Conservation (phyloP, 2,797 vertebrate genomes). For the Chrysocyon brachyurus region DNA sequence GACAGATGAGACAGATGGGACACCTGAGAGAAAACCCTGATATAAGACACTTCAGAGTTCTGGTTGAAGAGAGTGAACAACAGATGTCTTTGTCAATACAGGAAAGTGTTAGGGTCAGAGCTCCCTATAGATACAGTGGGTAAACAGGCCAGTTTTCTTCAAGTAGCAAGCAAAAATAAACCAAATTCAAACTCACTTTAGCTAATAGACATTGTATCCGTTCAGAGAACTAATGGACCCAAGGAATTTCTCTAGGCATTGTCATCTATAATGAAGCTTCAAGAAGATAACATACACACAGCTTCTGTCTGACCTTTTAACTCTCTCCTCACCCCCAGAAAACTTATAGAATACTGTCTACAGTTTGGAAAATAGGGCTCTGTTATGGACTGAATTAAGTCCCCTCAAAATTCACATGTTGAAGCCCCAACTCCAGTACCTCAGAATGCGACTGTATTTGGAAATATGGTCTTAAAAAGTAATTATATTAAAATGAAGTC, state of each 20-base stretch:
- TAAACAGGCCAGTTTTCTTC: not conserved
- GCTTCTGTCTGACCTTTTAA: not conserved
- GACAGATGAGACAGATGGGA: not conserved
- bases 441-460: not conserved
- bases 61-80: not conserved
- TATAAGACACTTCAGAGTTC: not conserved
- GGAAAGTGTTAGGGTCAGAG: not conserved
- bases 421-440: not conserved
- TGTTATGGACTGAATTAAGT: not conserved
- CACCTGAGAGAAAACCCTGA: not conserved
- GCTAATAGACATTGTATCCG: not conserved
- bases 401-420: not conserved
- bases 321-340: not conserved
- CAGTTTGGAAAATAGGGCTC: not conserved
- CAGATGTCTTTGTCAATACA: not conserved
- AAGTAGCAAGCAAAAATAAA: not conserved
- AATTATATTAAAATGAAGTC: constrained; percentile 14
- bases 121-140: not conserved
- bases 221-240: not conserved
- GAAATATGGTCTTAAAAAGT: not conserved
- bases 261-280: not conserved
- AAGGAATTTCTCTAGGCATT: not conserved
- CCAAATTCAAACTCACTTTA: not conserved
- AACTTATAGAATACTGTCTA: not conserved
- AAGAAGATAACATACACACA: not conserved